Percentiles rank a stretch among this genome's conserved stretches.
phyloP scores from a whole-genome alignment of 1,140 invertebrate species.

The Pogonomyrmex barbatus region DNA sequence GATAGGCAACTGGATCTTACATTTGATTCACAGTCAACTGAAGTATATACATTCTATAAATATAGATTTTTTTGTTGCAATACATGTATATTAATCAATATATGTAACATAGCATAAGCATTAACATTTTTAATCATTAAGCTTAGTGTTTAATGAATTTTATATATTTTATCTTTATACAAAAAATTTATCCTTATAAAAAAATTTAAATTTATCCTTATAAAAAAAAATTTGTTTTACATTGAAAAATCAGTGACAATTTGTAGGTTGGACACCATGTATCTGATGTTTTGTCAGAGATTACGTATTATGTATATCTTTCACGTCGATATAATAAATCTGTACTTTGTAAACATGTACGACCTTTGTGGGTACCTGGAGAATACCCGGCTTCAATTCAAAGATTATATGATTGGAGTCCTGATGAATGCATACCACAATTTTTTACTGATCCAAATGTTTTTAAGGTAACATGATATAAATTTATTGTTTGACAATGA shows the following conservation, averaged over 20 bases:
- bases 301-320: slow-evolving; percentile 99
- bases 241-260: slow-evolving; percentile 37
- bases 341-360: slow-evolving; percentile 96
- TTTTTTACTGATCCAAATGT: slow-evolving; percentile 96
- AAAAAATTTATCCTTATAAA: no score
- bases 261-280: slow-evolving; percentile 95
- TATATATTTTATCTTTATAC: no score
- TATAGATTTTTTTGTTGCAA: neutral
- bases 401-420: slow-evolving; percentile 97
- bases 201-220: no score
- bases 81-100: no score
- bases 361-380: slow-evolving; percentile 96
- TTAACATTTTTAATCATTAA: no score
- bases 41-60: slow-evolving; percentile 49
- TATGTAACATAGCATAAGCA: no score
- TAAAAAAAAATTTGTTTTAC: neutral
- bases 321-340: slow-evolving; percentile 92
- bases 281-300: slow-evolving; percentile 97
- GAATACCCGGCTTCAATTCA: slow-evolving; percentile 98
- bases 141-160: no score
- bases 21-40: slow-evolving; percentile 87
- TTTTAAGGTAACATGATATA: slow-evolving; percentile 89
- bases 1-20: slow-evolving; percentile 97
- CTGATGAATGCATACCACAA: slow-evolving; percentile 99
- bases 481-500: slow-evolving; percentile 44